These are phyloP conservation scores for Cyanoderma ruficeps DNA, from an alignment of 2,113 vertebrate genomes.

Conservation along the genomic window DNA sequence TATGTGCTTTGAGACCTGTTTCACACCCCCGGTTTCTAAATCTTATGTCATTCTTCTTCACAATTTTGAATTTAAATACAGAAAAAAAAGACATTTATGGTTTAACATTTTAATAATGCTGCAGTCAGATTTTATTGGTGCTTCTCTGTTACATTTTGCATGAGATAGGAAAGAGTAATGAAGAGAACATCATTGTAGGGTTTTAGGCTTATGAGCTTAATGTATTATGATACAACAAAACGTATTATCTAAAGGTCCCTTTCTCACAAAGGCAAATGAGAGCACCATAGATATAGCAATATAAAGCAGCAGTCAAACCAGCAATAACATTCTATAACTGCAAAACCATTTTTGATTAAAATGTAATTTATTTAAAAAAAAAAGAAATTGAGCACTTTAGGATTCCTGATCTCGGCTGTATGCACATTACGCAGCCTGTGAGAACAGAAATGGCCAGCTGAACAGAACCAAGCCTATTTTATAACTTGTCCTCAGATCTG, in stretches of 20 bases:
- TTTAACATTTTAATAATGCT: constrained; percentile 29
- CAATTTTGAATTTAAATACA: background rate
- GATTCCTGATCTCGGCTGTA: background rate
- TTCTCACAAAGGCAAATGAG: background rate
- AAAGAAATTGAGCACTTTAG: background rate
- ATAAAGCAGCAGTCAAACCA: background rate
- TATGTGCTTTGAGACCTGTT: constrained; percentile 15
- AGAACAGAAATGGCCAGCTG: background rate
- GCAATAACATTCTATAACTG: background rate
- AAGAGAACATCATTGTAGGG: background rate
- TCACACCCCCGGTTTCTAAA: background rate
- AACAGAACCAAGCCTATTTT: background rate
- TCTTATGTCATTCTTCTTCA: background rate
- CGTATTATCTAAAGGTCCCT: background rate
- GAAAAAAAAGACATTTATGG: background rate
- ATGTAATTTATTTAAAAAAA: background rate
- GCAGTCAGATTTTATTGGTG: constrained; percentile 13
- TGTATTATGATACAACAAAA: background rate
- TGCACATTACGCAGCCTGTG: fast-evolving
- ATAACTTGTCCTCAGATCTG: background rate
- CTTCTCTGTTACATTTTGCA: background rate
- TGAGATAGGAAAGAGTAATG: background rate
- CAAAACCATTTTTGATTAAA: background rate
- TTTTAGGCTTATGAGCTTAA: constrained; percentile 39
- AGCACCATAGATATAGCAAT: background rate